A percentile compares a stretch with the other conserved stretches of the same genome.
Conservation (phyloP, 2,113 vertebrate species). For the Chionis minor region DNA sequence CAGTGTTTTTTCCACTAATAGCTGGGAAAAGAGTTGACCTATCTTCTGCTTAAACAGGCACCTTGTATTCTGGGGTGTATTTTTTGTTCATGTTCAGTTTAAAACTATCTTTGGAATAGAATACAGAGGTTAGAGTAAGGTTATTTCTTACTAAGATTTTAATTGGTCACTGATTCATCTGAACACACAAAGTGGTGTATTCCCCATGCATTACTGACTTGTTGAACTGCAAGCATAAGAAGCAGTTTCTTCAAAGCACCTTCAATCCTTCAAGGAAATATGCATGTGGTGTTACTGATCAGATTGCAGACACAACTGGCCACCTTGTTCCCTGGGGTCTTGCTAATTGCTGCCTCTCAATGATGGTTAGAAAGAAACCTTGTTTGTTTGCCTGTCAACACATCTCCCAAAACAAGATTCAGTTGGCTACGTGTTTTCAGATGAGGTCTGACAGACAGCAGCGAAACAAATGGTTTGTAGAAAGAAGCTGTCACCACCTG, state of each 20-base stretch:
- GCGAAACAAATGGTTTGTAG: not conserved
- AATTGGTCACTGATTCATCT: not conserved
- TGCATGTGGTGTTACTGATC: not conserved
- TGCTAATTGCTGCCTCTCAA: not conserved
- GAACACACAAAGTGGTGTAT: not conserved
- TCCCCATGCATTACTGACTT: not conserved
- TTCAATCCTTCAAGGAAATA: not conserved
- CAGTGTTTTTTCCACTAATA: not conserved
- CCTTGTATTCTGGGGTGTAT: not conserved
- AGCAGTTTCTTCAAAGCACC: not conserved
- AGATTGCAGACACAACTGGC: not conserved
- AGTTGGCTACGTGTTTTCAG: accelerated
- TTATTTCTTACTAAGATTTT: not conserved
- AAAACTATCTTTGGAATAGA: not conserved
- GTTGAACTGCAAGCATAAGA: not conserved
- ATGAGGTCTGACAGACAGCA: not conserved
- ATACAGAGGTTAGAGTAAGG: not conserved
- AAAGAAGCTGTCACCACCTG: not conserved
- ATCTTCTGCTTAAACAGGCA: not conserved
- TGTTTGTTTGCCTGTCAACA: not conserved
- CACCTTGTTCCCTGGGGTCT: not conserved
- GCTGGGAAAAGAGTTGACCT: not conserved
- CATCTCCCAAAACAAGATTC: not conserved
- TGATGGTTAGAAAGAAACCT: not conserved
- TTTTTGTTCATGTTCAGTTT: not conserved